Base-by-base conservation (phyloP, 1,140 invertebrate species). In the Octopus sinensis region DNA sequence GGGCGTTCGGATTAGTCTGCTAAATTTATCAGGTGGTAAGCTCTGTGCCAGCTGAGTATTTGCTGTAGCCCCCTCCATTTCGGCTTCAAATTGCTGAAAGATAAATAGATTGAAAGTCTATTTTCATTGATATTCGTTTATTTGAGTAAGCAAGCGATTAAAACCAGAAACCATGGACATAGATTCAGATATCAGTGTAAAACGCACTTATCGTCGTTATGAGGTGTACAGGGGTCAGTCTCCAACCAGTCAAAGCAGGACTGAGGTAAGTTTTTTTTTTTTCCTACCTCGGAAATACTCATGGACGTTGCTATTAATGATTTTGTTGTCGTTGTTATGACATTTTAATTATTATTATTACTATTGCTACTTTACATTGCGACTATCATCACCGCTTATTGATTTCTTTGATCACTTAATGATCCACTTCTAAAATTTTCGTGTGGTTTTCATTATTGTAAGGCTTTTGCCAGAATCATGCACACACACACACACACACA, bases 211-310 rank as follows among this genome's bases (percentile, higher is more conserved):
- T 54, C 83, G 85, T 53, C 82, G 86, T 54, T 90, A 88, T 85
- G 87, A 89, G 83, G 88, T 90, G 43, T 90, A 89, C 86, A 81
- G 88, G 7, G 89, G 89, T 13, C 85, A 86, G 62, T 89, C 88
- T 9, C 89, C 89, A 4, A 81, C 86, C 76, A 87, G 88, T 43
- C 86, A 87, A 83, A 90, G 88, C 86, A 84, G 89, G 76, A 79
- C 89, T 81, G 89, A 90, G 88, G 89, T 90, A 84, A 83, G 87
- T 83, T 12, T 56, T 71, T 80, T 73, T 23, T 43, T 43, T 43
- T 43, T 43, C 30, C 30, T 1, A 43, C 30, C 3, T 43, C 30
- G 30, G 30, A 43, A 43, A 43, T 43, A 43, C 30, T 43, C 30
- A 43, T 43, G 30, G 30, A 43, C 30, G 30, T 43, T 43, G 30